phyloP scores from a whole-genome alignment of 2,113 vertebrate species.

The Salvelinus namaycush region DNA sequence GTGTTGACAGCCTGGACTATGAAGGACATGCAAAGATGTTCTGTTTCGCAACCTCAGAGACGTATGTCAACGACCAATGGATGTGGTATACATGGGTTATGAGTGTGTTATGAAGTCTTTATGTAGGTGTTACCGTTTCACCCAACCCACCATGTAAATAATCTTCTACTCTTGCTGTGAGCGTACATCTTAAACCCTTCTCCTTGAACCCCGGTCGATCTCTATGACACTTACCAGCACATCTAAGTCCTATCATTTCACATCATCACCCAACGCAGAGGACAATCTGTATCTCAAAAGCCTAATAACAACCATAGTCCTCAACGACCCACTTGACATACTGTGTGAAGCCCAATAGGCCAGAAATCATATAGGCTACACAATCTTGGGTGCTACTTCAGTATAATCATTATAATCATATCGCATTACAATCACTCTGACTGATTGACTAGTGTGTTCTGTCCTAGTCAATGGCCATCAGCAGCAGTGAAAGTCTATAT shows the following conservation, averaged over 20 bases:
- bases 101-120: not conserved
- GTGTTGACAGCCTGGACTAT: slow-evolving; percentile 1
- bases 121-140: not conserved
- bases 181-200: not conserved
- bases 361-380: not conserved
- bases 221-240: too few species aligned
- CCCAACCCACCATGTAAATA: too few species aligned
- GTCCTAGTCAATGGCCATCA: not conserved
- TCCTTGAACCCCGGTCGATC: too few species aligned
- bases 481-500: not conserved
- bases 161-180: too few species aligned
- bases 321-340: too few species aligned
- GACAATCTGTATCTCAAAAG: too few species aligned
- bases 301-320: too few species aligned
- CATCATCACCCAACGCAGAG: too few species aligned
- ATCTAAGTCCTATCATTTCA: too few species aligned
- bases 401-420: not conserved
- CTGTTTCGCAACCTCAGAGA: not conserved
- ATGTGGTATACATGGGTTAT: not conserved
- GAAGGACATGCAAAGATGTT: not conserved
- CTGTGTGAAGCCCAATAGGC: too few species aligned
- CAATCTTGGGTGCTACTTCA: not conserved
- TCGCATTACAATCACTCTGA: not conserved
- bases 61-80: too few species aligned
- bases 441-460: slow-evolving; percentile 15